Base-by-base conservation (phyloP, 1,140 invertebrate genomes). In the Oppia nitens region DNA sequence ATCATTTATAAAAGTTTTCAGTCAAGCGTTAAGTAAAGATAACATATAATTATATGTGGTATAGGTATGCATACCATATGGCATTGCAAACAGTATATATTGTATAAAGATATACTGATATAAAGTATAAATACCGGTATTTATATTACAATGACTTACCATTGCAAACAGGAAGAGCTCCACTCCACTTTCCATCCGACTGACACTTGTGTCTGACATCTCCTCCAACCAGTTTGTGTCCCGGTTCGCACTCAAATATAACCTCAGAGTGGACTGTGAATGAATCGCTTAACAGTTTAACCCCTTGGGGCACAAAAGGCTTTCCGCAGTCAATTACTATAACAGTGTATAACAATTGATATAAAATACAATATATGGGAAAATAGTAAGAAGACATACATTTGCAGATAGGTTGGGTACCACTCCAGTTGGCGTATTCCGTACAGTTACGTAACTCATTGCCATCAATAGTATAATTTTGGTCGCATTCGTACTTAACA, bases 261-360 rank as follows among this genome's bases (percentile, higher is more conserved):
- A 94, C 85, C 11, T 77, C 79, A 0, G 84, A 86, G 68, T 89
- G 85, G 0, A 93, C 80, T 66, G 87, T 86, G 64, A 89, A 83
- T 63, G 87, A 84, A 66, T 87, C 85, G 0, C 84, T 86, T 3
- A 85, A 81, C 20, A 92, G 84, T 67, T 81, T 86, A 24, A 85
- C 83, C 47, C 85, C 87, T 0, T 80, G 68, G 0, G 86, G 85
- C 4, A 87, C 81, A 66, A 88, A 81, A 0, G 88, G 88, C 62
- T 87, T 83, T n/a, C 83, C 80, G 69, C 89, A 94, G 1, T 82
- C 81, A 47, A 91, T 88, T 61, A 91, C 87, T 89, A 66, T 23
- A 74, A 74, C 28, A 25, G 1, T n/a, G n/a, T 25, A 60, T 26
- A 47, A 25, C 1, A 48, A 29, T 47, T 1, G 4, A 20, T 1